phyloP scores from a whole-genome alignment of 2,113 vertebrate genomes.

The Amazona guildingii region DNA sequence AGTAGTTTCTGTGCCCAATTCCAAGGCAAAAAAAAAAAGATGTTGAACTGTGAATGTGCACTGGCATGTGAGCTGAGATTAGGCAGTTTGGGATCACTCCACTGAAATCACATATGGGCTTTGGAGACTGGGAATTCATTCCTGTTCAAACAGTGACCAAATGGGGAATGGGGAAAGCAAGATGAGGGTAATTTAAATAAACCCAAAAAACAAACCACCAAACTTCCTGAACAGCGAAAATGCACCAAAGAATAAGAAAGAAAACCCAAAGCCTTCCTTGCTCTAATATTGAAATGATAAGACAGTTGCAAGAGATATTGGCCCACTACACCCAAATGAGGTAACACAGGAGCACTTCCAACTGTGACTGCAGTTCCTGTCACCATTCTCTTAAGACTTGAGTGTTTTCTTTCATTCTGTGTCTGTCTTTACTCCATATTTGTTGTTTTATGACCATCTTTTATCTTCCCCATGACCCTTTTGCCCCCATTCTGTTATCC shows the following conservation, averaged over 20 bases:
- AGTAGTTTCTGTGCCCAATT: conserved; percentile 44
- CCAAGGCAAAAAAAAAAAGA: conserved; percentile 25
- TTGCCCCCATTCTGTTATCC: neutral
- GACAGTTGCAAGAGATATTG: neutral
- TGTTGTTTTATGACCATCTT: neutral
- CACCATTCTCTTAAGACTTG: neutral
- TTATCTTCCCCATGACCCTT: neutral
- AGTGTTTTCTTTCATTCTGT: neutral
- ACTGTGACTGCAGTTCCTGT: neutral
- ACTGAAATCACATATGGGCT: conserved; percentile 65
- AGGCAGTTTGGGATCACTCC: conserved; percentile 65
- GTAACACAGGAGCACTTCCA: neutral
- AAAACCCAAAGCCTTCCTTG: neutral
- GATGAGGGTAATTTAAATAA: conserved; percentile 15
- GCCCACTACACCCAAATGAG: neutral
- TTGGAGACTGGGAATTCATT: conserved; percentile 67
- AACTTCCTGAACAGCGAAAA: neutral
- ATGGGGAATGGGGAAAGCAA: neutral
- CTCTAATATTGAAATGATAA: neutral
- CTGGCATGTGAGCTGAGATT: conserved; percentile 65
- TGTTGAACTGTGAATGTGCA: conserved; percentile 64
- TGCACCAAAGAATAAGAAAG: neutral
- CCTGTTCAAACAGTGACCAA: conserved; percentile 64
- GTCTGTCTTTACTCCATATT: neutral
- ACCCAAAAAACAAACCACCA: neutral